phyloP scores from a whole-genome alignment of 2,113 vertebrate genomes.

The Sorex fumeus region DNA sequence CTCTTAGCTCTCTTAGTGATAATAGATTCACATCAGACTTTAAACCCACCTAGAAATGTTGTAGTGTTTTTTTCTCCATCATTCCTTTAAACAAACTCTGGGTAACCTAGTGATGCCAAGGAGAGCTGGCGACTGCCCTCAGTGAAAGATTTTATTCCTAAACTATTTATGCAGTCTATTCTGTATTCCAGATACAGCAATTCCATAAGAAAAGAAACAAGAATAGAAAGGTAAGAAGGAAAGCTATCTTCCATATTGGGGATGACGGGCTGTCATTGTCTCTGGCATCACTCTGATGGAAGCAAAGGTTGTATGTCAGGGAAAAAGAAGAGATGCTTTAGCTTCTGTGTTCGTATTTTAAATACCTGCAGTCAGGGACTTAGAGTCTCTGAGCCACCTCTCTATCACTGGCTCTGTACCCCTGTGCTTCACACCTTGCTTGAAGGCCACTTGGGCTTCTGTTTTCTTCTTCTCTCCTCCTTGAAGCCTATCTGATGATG shows the following conservation, averaged over 20 bases:
- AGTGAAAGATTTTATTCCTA: neutral
- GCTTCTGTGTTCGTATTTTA: neutral
- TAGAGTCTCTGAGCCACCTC: neutral
- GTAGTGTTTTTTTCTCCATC: neutral
- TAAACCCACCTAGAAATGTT: no score
- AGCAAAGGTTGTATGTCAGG: neutral
- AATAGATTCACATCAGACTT: no score
- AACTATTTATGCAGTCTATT: neutral
- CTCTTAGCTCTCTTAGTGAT: neutral
- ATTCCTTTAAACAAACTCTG: neutral
- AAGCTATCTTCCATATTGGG: neutral
- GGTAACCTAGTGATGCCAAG: neutral
- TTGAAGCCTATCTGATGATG: neutral
- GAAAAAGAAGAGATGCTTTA: neutral
- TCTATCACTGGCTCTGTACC: neutral
- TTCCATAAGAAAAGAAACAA: neutral
- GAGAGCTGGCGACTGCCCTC: neutral
- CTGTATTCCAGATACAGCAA: neutral
- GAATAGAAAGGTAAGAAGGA: neutral
- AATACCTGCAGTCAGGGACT: neutral
- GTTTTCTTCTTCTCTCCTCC: neutral
- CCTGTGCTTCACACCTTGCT: neutral
- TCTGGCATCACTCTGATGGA: neutral
- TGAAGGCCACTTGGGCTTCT: neutral
- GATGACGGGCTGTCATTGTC: neutral